Percentiles rank a stretch among this genome's conserved stretches.
Evolutionary conservation across 2,797 vertebrate species (phyloP).

Genomic region (Garrulus glandarius): DNA sequence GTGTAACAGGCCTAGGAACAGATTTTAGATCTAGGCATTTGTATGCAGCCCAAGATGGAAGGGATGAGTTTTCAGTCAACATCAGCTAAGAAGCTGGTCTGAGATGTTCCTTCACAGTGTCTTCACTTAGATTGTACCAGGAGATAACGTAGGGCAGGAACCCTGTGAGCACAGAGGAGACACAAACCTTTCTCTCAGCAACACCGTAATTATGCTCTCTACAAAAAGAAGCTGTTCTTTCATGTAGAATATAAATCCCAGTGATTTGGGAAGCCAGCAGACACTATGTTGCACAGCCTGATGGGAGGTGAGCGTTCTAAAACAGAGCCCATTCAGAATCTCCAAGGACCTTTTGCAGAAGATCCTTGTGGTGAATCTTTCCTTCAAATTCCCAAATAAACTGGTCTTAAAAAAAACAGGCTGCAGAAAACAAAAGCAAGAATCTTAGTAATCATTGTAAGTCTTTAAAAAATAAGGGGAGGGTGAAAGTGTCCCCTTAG

Average conservation of each 20-base stretch:
- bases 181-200: neutral
- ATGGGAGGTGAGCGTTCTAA: neutral
- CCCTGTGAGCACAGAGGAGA: neutral
- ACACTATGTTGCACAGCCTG: neutral
- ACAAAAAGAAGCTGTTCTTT: neutral
- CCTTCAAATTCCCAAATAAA: neutral
- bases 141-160: neutral
- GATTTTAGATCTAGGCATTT: neutral
- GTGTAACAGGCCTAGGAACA: neutral
- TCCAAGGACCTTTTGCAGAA: neutral
- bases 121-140: neutral
- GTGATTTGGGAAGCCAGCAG: neutral
- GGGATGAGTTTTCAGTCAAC: neutral
- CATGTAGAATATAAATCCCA: neutral
- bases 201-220: neutral
- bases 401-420: neutral
- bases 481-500: rapidly evolving
- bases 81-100: neutral
- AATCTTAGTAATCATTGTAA: neutral
- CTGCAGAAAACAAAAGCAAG: neutral
- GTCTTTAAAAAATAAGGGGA: neutral
- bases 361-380: neutral
- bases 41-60: neutral
- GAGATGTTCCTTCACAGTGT: neutral
- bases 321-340: neutral